These are phyloP conservation scores for Deroplatys truncata DNA, from an alignment of 2,888 invertebrate genomes.

Conservation along the genomic window DNA sequence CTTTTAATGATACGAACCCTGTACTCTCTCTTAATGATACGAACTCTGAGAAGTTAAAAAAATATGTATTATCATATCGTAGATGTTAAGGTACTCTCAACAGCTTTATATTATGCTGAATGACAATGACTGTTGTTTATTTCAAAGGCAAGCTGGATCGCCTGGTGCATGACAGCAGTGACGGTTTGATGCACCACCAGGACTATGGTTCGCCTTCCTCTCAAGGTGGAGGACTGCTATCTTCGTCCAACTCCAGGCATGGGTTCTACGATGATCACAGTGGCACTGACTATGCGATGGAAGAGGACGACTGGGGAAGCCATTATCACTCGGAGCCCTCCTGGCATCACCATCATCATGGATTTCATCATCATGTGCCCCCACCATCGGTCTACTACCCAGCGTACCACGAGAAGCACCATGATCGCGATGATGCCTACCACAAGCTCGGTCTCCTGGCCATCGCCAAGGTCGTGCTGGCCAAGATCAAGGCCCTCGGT, in stretches of 20 bases:
- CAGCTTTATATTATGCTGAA: too few relatives aligned
- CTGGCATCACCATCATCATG: not conserved
- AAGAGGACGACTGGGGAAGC: not conserved
- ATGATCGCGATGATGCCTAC: conserved; percentile 2
- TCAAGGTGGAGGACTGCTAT: not conserved
- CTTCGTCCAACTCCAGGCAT: not conserved
- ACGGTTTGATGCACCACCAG: not conserved
- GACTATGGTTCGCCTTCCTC: not conserved
- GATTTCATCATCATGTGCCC: not conserved
- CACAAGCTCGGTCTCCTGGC: conserved; percentile 25
- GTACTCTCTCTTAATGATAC: too few relatives aligned
- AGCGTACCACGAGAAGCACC: not conserved
- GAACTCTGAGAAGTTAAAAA: too few relatives aligned
- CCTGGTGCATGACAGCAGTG: not conserved
- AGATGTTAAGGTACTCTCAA: too few relatives aligned
- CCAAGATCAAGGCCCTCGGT: conserved; percentile 21
- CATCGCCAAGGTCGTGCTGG: conserved; percentile 24
- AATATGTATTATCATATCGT: too few relatives aligned
- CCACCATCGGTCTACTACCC: not conserved
- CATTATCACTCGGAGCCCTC: not conserved
- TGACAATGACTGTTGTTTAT: not conserved
- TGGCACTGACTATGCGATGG: not conserved
- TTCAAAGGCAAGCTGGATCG: not conserved
- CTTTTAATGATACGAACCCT: too few relatives aligned
- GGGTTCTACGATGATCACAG: not conserved